Base-by-base conservation (phyloP, 2,888 invertebrate species). In the Monochamus alternatus region DNA sequence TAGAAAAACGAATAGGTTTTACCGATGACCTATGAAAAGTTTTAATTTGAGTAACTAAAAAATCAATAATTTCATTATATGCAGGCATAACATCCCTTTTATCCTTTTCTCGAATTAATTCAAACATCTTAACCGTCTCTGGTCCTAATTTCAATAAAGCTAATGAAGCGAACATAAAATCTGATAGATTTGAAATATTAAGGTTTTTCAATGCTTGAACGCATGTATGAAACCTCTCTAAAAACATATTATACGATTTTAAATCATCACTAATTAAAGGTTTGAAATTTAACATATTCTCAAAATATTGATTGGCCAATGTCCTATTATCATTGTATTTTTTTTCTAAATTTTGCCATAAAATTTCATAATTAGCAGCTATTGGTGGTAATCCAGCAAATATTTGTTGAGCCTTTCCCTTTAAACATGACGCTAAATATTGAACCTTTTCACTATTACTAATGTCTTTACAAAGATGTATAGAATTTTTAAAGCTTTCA, bases 401-500 rank as follows among this genome's bases (percentile, higher is more conserved):
- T 22, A 55, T 55, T 55, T 63, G n/a, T 44, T 63, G 63, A 9
- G 63, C 43, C 22, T 63, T 44, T n/a, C 43, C 63, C 1, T 44
- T 63, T 43, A 63, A 44, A 63, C 63, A 63, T 14, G 63, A 63
- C 43, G 63, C 43, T 63, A 63, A 63, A 44, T 63, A 63, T 44
- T 63, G 63, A 22, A 63, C 63, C 44, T 44, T 63, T 14, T 63
- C 63, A 44, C n/a, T 44, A 3, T 63, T 44, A 10, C 63, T 63
- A 14, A 63, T 43, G n/a, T 44, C 43, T 31, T 43, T 14, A 22
- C n/a, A 44, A 22, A n/a, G 38, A 43, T 63, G 63, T 44, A 63
- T 63, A 43, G 22, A 44, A 14, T 62, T 62, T 62, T 62, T 62
- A 62, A 62, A 62, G 38, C n/a, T 38, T 43, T 62, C 62, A 12